phyloP scores from a whole-genome alignment of 2,113 vertebrate genomes.

The Neogale vison region DNA sequence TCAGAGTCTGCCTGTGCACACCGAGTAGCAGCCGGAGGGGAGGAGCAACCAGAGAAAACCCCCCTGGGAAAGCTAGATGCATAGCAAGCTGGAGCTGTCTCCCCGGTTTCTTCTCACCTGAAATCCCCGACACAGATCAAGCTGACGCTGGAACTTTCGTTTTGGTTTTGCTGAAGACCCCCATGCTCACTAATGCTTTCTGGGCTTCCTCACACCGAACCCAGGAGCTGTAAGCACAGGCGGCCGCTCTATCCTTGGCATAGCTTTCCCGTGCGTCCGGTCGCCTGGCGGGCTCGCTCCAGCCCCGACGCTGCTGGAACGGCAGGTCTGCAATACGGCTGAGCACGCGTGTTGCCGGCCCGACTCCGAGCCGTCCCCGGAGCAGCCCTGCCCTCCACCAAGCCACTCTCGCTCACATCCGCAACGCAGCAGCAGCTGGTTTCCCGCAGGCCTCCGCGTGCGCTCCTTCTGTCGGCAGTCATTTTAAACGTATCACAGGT shows the following conservation, averaged over 20 bases:
- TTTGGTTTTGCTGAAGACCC: background rate
- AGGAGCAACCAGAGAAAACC: conserved; percentile 33
- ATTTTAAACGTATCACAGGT: background rate
- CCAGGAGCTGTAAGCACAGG: background rate
- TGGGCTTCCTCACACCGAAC: background rate
- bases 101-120: background rate
- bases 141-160: background rate
- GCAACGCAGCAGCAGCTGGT: background rate
- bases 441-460: background rate
- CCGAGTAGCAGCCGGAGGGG: background rate
- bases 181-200: background rate
- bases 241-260: background rate
- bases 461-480: background rate
- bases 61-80: conserved; percentile 1
- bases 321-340: background rate
- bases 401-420: background rate
- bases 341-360: background rate
- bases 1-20: conserved; percentile 23
- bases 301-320: background rate
- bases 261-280: background rate
- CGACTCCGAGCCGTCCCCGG: background rate
- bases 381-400: background rate
- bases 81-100: background rate
- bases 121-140: background rate
- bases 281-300: background rate